phyloP scores from a whole-genome alignment of 1,140 invertebrate species.

The Drosophila tristis region DNA sequence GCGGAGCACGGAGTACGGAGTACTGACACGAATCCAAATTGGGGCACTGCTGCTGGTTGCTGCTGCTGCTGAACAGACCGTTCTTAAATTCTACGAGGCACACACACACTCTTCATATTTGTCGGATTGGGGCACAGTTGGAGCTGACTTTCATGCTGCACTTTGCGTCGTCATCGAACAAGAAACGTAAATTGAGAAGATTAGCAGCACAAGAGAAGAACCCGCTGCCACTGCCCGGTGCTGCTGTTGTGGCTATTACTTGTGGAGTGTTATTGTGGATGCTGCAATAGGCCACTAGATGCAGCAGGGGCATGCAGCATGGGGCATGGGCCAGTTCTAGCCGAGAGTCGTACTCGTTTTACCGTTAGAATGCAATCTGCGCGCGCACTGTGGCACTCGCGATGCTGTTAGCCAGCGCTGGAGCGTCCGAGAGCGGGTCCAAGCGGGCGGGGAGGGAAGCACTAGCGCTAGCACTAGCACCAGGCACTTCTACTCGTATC shows the following conservation, averaged over 20 bases:
- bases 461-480: slow-evolving; percentile 52
- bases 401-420: slow-evolving; percentile 56
- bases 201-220: slow-evolving; percentile 58
- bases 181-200: slow-evolving; percentile 74
- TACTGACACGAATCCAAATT: slow-evolving; percentile 75
- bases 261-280: slow-evolving; percentile 53
- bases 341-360: slow-evolving; percentile 79
- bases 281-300: slow-evolving; percentile 72
- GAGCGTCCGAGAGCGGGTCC: background rate
- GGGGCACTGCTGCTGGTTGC: slow-evolving; percentile 38
- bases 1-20: slow-evolving; percentile 31
- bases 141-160: slow-evolving; percentile 58
- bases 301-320: too few relatives aligned
- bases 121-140: slow-evolving; percentile 21
- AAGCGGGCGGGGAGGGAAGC: background rate
- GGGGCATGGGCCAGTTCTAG: slow-evolving; percentile 45
- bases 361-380: slow-evolving; percentile 81
- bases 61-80: slow-evolving; percentile 28
- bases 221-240: slow-evolving; percentile 56
- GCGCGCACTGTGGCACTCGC: slow-evolving; percentile 58
- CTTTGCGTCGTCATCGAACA: slow-evolving; percentile 73
- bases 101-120: slow-evolving; percentile 40
- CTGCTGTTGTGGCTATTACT: slow-evolving; percentile 27
- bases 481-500: slow-evolving; percentile 62
- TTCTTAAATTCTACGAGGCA: slow-evolving; percentile 65